Percentiles rank a stretch among this genome's conserved stretches.
phyloP scores from a whole-genome alignment of 2,113 vertebrate genomes.

The Gorilla gorilla region DNA sequence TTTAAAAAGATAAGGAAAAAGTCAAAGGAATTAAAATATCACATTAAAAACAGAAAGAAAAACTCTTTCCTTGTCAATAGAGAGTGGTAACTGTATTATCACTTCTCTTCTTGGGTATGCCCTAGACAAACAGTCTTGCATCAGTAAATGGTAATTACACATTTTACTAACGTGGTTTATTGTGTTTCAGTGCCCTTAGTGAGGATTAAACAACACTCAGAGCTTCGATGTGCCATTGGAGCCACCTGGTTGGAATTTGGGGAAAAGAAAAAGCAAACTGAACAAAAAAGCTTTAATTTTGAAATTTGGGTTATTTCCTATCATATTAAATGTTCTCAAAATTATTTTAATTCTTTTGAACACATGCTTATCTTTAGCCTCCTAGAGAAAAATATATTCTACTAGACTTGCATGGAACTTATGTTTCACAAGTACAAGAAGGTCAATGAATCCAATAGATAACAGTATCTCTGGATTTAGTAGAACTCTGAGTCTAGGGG shows the following conservation, averaged over 20 bases:
- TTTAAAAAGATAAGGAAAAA: not conserved
- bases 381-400: not conserved
- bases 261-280: not conserved
- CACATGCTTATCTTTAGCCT: not conserved
- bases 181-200: not conserved
- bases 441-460: not conserved
- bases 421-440: not conserved
- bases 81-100: not conserved
- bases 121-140: not conserved
- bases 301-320: not conserved
- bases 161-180: not conserved
- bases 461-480: not conserved
- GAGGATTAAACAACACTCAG: not conserved
- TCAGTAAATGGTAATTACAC: not conserved
- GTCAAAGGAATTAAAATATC: not conserved
- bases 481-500: not conserved
- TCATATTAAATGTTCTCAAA: not conserved
- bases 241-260: not conserved
- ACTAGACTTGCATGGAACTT: not conserved
- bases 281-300: not conserved
- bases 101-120: not conserved
- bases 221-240: not conserved
- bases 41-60: not conserved
- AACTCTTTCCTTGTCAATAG: not conserved
- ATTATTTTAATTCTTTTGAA: not conserved